Evolutionary conservation across 2,888 invertebrate genomes (phyloP), one percentile per base, ranked within the genome.

Genomic region (Buathra laborator): DNA sequence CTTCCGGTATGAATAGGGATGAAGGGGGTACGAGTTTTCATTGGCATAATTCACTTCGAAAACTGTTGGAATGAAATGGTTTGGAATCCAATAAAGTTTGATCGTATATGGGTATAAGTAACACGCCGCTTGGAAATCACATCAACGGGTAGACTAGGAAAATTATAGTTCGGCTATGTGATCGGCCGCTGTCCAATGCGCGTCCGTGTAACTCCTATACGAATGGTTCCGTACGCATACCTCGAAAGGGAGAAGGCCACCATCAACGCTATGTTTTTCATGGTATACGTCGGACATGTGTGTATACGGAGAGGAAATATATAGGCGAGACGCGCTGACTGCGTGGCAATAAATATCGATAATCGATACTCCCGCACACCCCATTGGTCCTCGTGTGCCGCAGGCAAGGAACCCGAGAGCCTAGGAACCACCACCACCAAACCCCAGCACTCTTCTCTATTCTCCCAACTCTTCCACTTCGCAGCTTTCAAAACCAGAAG

Each of bases 271-370:
- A 19, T 32, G 48, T 46, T 12, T 51, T 75, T 48, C 19, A 84
- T 29, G 72, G 56, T 67, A 43, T 74, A 32, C 62, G 62, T 59
- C n/a, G 19, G 16, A 9, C 37, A 43, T 84, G 78, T 84, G 68
- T 77, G 79, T 82, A 71, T 80, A 74, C 62, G 6, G 3, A 16
- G 82, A 56, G 53, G 83, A 37, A 74, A 87, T 89, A 86, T 88
- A 88, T 89, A 90, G 89, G 83, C 86, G 88, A 89, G 79, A 87
- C 89, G 86, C 89, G 88, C 88, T 88, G 89, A 89, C 90, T 90
- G 90, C 89, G 87, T 89, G 88, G 91, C 91, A 91, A 91, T 91
- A 92, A 91, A 91, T 91, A 91, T 91, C 90, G 91, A 89, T 91
- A 90, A 91, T 90, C 90, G 90, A 91, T 91, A 91, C 84, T 87